These are phyloP conservation scores for Conomelus anceps DNA, from an alignment of 2,888 invertebrate species.

Conservation along the genomic window DNA sequence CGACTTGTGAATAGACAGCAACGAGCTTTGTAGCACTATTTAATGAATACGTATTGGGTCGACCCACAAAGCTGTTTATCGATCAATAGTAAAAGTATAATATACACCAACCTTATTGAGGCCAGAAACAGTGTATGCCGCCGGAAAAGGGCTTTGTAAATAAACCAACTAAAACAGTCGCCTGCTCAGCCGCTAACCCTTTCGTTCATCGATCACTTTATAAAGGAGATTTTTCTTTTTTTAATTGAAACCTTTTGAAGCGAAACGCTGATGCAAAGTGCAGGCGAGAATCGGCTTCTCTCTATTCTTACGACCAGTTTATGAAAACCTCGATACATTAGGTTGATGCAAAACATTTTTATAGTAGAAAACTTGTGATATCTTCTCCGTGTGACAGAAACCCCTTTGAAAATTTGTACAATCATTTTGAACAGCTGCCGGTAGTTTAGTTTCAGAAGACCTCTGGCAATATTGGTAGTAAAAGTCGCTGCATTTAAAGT, in stretches of 20 bases:
- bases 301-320: neutral
- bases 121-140: neutral
- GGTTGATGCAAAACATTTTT: neutral
- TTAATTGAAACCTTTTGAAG: neutral
- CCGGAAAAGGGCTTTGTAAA: neutral
- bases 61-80: neutral
- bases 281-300: neutral
- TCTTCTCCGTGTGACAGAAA: neutral
- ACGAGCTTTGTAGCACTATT: neutral
- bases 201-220: neutral
- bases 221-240: neutral
- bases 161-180: neutral
- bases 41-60: neutral
- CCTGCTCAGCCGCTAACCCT: neutral
- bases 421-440: neutral
- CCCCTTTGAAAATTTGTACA: neutral
- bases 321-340: neutral
- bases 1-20: neutral
- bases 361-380: neutral
- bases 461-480: too few species aligned
- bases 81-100: neutral
- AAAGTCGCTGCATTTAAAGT: too few species aligned
- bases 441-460: neutral
- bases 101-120: neutral
- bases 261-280: neutral